Evolutionary conservation across 1,140 invertebrate genomes (phyloP).

Genomic region (Lordiphosa stackelbergi): DNA sequence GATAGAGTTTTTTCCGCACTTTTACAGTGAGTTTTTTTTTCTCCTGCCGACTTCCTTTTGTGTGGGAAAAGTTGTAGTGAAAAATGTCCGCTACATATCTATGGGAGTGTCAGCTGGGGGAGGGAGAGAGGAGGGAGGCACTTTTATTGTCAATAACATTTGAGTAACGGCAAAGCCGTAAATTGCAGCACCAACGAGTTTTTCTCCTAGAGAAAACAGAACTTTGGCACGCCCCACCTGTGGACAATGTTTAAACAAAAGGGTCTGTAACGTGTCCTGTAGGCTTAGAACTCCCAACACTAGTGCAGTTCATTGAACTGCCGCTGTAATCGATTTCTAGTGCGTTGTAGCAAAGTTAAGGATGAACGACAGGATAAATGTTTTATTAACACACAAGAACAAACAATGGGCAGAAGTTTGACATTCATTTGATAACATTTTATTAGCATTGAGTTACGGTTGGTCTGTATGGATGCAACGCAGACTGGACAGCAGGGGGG

Average conservation of each 20-base stretch:
- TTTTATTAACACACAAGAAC: not conserved
- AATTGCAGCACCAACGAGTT: constrained; percentile 44
- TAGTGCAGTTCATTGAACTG: constrained; percentile 8
- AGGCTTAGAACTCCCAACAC: too few relatives aligned
- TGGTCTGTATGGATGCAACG: constrained; percentile 36
- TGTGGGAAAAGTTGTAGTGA: not conserved
- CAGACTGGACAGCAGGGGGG: constrained; percentile 17
- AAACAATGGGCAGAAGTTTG: constrained; percentile 29
- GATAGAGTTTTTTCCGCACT: not conserved
- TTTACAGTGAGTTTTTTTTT: too few relatives aligned
- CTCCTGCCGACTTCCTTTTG: too few relatives aligned
- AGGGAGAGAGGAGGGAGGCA: constrained; percentile 8
- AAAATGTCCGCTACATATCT: not conserved
- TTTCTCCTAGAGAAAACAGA: constrained; percentile 5
- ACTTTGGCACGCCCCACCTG: constrained; percentile 51
- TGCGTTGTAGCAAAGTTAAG: constrained; percentile 1
- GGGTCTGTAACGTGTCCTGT: not conserved
- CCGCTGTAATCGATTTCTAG: constrained; percentile 3
- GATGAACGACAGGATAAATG: not conserved
- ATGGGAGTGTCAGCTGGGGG: too few relatives aligned
- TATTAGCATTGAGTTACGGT: constrained; percentile 54
- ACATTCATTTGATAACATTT: constrained; percentile 65
- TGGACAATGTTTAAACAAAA: constrained; percentile 30
- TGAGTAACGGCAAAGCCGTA: constrained; percentile 57
- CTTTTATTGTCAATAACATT: constrained; percentile 49